phyloP scores from a whole-genome alignment of 2,888 invertebrate genomes.

The Asteroscopus sphinx region DNA sequence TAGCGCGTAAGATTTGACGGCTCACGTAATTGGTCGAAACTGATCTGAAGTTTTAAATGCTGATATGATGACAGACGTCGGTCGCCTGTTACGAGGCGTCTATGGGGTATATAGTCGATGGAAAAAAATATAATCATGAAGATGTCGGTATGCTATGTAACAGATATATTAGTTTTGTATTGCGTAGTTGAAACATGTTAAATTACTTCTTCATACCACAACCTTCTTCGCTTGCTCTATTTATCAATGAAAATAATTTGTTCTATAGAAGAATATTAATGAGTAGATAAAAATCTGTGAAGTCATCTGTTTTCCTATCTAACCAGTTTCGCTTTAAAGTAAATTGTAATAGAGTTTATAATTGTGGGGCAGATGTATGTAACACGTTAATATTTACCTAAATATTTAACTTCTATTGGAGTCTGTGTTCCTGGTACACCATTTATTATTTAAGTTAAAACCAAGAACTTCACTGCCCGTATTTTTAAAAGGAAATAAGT shows the following conservation, averaged over 20 bases:
- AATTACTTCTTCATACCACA: neutral
- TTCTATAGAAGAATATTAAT: constrained; percentile 10
- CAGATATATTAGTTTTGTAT: too few relatives aligned
- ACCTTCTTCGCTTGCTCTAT: constrained; percentile 34
- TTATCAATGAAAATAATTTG: constrained; percentile 34
- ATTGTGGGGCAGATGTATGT: constrained; percentile 30
- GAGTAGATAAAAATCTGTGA: constrained; percentile 13
- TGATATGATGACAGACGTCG: too few relatives aligned
- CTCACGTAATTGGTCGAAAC: too few relatives aligned
- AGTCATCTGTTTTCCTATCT: constrained; percentile 22
- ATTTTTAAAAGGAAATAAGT: too few relatives aligned
- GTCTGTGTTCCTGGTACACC: constrained; percentile 46
- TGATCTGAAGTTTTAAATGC: too few relatives aligned
- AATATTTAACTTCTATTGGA: constrained; percentile 31
- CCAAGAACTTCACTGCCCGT: too few relatives aligned
- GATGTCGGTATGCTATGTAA: too few relatives aligned
- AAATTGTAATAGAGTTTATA: constrained; percentile 31
- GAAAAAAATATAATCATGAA: too few relatives aligned
- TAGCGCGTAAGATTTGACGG: too few relatives aligned
- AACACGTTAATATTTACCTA: constrained; percentile 21
- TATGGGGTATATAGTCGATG: too few relatives aligned
- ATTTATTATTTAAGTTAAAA: neutral
- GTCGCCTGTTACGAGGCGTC: too few relatives aligned
- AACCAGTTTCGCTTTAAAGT: constrained; percentile 30
- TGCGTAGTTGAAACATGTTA: constrained; percentile 9